Conservation (phyloP, 2,888 invertebrate species). For the Callosobruchus maculatus region DNA sequence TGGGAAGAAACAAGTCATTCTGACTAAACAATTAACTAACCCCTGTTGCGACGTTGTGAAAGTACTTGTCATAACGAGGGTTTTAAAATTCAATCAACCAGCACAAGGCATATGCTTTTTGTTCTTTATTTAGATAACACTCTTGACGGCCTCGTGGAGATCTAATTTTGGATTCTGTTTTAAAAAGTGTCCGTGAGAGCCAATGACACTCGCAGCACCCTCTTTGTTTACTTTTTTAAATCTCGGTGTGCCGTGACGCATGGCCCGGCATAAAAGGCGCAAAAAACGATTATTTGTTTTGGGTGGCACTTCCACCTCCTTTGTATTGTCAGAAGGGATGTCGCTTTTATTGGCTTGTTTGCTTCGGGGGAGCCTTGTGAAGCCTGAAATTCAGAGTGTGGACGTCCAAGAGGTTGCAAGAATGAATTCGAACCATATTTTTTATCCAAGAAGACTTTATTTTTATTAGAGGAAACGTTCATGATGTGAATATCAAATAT, state of each 20-base stretch:
- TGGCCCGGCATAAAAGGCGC: background rate
- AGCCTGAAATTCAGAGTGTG: too few species aligned
- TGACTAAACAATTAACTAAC: too few species aligned
- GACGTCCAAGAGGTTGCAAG: too few species aligned
- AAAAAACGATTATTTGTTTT: background rate
- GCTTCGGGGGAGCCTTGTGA: too few species aligned
- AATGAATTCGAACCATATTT: too few species aligned
- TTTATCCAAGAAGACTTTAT: too few species aligned
- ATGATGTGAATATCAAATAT: too few species aligned
- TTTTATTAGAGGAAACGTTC: too few species aligned
- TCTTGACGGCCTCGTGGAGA: background rate
- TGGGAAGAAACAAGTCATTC: too few species aligned
- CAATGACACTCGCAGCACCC: background rate
- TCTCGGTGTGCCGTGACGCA: background rate
- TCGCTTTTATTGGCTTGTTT: background rate
- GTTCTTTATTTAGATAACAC: background rate
- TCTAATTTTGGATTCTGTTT: background rate
- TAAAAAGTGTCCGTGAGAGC: background rate
- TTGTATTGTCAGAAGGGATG: background rate
- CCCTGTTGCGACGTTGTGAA: background rate
- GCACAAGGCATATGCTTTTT: background rate
- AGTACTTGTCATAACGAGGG: background rate
- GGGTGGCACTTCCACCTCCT: background rate
- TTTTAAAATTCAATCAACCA: background rate
- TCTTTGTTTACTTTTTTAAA: background rate